These are phyloP conservation scores for Ataeniobius toweri DNA, from an alignment of 2,797 vertebrate genomes.

Conservation along the genomic window DNA sequence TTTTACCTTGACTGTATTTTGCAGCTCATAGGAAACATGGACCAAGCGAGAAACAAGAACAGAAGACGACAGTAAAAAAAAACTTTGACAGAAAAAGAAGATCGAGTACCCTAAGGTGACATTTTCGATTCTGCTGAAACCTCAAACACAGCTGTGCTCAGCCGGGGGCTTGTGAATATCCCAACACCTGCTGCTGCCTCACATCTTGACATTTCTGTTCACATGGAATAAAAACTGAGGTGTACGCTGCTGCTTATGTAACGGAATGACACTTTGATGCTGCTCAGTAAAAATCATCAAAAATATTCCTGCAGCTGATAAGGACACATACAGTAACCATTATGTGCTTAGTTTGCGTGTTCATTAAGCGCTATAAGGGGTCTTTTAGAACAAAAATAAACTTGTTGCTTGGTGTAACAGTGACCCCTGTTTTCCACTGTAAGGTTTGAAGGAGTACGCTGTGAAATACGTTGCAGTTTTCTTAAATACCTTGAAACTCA, in stretches of 20 bases:
- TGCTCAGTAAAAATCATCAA: background rate
- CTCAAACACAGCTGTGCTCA: constrained; percentile 3
- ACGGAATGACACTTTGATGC: background rate
- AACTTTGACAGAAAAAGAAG: background rate
- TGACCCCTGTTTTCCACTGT: background rate
- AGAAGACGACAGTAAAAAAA: background rate
- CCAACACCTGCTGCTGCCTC: constrained; percentile 4
- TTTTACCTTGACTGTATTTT: background rate
- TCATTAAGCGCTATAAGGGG: background rate
- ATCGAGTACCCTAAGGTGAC: constrained; percentile 1
- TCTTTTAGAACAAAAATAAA: background rate
- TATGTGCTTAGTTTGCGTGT: background rate
- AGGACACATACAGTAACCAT: background rate
- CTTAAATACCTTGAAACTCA: background rate
- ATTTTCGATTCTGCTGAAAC: constrained; percentile 8
- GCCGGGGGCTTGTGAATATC: constrained; percentile 7
- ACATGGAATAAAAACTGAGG: background rate
- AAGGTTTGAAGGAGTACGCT: background rate
- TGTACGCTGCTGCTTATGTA: background rate
- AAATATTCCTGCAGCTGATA: too few species aligned
- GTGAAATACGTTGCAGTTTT: background rate
- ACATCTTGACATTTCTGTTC: constrained; percentile 3
- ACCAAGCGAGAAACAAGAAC: background rate
- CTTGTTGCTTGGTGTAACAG: background rate
- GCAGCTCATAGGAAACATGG: background rate